phyloP scores from a whole-genome alignment of 2,113 vertebrate species.

The Ptychochromis oligacanthus region DNA sequence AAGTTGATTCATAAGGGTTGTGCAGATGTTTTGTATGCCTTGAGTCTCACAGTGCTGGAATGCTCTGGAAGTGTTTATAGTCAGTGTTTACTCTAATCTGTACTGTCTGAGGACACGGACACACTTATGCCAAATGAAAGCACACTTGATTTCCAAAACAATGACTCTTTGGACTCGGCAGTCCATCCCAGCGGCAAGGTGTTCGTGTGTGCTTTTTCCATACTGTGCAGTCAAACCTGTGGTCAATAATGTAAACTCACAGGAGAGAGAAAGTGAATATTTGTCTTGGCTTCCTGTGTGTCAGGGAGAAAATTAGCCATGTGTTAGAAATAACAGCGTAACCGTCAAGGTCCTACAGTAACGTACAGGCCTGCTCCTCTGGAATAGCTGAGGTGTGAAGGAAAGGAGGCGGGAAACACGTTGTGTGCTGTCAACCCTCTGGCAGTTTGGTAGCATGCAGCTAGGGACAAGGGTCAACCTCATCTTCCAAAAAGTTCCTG shows the following conservation, averaged over 20 bases:
- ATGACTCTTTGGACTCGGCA: neutral
- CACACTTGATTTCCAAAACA: conserved; percentile 9
- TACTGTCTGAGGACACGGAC: neutral
- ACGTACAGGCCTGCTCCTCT: conserved; percentile 19
- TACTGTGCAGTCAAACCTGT: conserved; percentile 32
- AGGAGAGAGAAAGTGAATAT: conserved; percentile 64
- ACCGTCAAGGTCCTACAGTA: conserved; percentile 51
- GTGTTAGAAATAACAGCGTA: conserved; percentile 61
- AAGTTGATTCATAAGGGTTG: conserved; percentile 6
- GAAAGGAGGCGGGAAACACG: conserved; percentile 14
- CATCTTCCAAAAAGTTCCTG: conserved; percentile 23
- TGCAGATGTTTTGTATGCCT: conserved; percentile 38
- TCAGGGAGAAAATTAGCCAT: conserved; percentile 69
- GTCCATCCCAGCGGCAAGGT: conserved; percentile 3
- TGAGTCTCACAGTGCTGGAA: conserved; percentile 34
- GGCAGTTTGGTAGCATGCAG: conserved; percentile 8
- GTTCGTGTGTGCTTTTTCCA: conserved; percentile 57
- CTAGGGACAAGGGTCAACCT: conserved; percentile 32
- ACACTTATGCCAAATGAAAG: conserved; percentile 34
- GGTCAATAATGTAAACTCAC: conserved; percentile 57
- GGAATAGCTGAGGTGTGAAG: conserved; percentile 13
- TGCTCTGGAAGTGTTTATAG: conserved; percentile 22
- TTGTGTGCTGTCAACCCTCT: conserved; percentile 29
- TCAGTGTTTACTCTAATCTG: conserved; percentile 23
- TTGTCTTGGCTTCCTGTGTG: conserved; percentile 71